phyloP scores from a whole-genome alignment of 2,888 invertebrate species.

The Orgyia antiqua region DNA sequence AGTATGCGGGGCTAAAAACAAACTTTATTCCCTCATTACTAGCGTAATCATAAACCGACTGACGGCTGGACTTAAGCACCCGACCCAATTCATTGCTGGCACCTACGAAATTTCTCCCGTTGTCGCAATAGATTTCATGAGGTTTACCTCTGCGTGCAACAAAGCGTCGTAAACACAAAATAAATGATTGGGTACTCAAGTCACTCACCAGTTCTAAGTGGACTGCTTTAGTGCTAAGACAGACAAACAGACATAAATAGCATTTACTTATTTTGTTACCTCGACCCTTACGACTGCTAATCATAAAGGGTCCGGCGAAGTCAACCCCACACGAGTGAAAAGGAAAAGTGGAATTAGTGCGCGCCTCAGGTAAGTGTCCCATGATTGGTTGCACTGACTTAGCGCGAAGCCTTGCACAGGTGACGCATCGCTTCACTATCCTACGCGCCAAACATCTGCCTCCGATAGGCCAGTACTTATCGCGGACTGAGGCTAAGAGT shows the following conservation, averaged over 20 bases:
- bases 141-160: conserved; percentile 28
- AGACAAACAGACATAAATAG: conserved; percentile 22
- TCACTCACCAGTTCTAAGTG: conserved; percentile 14
- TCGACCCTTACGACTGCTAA: conserved; percentile 12
- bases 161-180: conserved; percentile 25
- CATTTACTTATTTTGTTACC: conserved; percentile 13
- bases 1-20: neutral
- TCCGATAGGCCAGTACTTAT: conserved; percentile 8
- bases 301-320: conserved; percentile 5
- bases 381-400: conserved; percentile 7
- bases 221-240: conserved; percentile 2
- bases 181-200: conserved; percentile 22
- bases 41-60: conserved; percentile 7
- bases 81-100: conserved; percentile 4
- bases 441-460: conserved; percentile 5
- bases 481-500: too few species aligned
- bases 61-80: conserved; percentile 1
- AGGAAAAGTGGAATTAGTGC: conserved; percentile 10
- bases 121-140: conserved; percentile 14
- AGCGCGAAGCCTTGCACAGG: neutral
- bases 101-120: conserved; percentile 12
- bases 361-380: conserved; percentile 24
- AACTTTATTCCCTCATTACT: neutral
- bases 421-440: conserved; percentile 3
- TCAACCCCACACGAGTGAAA: conserved; percentile 11